Evolutionary conservation across 1,140 invertebrate species (phyloP), one percentile per base, ranked within the genome.

Genomic region (Drosophila carrolli): DNA sequence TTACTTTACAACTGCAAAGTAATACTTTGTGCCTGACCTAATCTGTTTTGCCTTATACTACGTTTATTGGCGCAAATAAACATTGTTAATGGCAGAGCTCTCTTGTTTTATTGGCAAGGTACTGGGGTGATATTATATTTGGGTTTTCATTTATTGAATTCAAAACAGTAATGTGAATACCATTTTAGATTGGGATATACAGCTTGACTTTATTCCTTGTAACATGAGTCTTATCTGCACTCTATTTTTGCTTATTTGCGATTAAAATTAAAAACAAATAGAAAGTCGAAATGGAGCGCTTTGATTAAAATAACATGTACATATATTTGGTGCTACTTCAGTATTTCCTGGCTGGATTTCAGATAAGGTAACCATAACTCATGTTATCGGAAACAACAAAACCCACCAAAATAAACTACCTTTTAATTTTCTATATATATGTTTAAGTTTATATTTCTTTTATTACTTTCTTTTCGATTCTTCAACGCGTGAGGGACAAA

Each of bases 391-490:
- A 47, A 47, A n/a, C 23, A 19, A 10, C 9, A 19, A 16, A 11
- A 6, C 37, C 37, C 11, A 11, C 40, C 23, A 43, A 57, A 57
- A 10, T 11, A 57, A 29, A 57, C n/a, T 19, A 32, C n/a, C 2
- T 5, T 29, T 14, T 1, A 0, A 5, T 13, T 37, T 68, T 38
- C 2, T 13, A 43, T 67, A 44, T 59, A 59, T 48, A 59, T 53
- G 29, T 53, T 53, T 53, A 63, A 19, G 65, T 68, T 68, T 68
- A 68, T 29, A 53, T 54, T 68, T 35, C 38, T 67, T 54, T 66
- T 66, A 68, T 68, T 53, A 53, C 32, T 68, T 66, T 68, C 61
- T 68, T 68, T 68, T 68, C 65, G 65, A 68, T 68, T 66, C 61
- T 46, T 68, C 47, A 66, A 68, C 65, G 61, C 38, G 65, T 68